Evolutionary conservation across 2,888 invertebrate species (phyloP), one percentile per base, ranked within the genome.

Genomic region (Drosophila paranaensis): DNA sequence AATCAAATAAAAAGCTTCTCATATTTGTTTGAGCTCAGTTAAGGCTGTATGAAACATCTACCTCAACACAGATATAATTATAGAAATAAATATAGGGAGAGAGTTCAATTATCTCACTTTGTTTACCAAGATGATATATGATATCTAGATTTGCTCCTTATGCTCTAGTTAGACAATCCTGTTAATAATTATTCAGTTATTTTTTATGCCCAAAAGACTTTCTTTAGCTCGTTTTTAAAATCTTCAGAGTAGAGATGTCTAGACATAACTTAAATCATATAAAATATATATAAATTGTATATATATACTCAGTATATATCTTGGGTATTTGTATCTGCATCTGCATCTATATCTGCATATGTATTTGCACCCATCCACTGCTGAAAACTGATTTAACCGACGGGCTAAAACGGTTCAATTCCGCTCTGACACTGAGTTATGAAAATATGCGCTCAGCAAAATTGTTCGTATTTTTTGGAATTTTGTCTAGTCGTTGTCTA

Each of bases 401-500:
- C 69, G 56, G 46, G 9, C 30, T 42, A 13, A 33, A 50, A 25
- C 14, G 37, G 14, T 30, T 14, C 33, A 48, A 30, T 68, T 57
- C 9, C 4, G 30, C 33, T 45, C 35, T 33, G 30, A 37, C 46
- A 20, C 30, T 37, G 37, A 20, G 42, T 30, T 40, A 9, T 11
- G 46, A 33, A 40, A 20, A 14, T 42, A 43, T 55, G 53, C 42
- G 33, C 65, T 40, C 39, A 35, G 27, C 42, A 13, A 54, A 55
- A 58, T 67, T 63, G 60, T 71, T 33, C 54, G 48, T 54, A 30
- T 40, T 50, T 50, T 54, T 54, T 54, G 53, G 30, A 65, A 74
- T 53, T 48, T 50, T 27, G 86, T 81, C 81, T 82, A 74, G 81
- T 69, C 74, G 56, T 42, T 71, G 87, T 82, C 82, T 82, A 67